These are phyloP conservation scores for Siderastrea radians DNA, from an alignment of 92 coral and sea anemone genomes.

Conservation along the genomic window DNA sequence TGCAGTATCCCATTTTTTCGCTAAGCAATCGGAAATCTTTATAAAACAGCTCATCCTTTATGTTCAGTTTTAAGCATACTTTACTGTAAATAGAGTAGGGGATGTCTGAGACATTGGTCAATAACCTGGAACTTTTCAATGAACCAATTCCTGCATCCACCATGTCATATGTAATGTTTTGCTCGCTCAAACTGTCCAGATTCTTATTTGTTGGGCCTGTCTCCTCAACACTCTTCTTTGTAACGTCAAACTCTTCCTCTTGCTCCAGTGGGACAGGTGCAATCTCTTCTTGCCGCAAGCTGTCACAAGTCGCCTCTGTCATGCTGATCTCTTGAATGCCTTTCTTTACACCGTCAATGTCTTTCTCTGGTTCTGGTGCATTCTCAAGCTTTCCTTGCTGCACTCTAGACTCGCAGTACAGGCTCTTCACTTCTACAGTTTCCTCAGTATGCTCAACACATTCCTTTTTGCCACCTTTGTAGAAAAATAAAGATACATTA, in stretches of 20 bases:
- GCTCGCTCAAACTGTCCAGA: not conserved
- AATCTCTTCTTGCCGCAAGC: not conserved
- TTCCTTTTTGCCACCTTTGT: not conserved
- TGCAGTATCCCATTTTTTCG: constrained; percentile 28
- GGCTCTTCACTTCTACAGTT: not conserved
- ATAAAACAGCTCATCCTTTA: not conserved
- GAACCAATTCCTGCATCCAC: not conserved
- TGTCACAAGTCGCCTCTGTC: too few species aligned
- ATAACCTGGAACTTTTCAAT: not conserved
- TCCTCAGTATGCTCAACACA: constrained; percentile 16
- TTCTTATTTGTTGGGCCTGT: not conserved
- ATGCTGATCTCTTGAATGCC: not conserved
- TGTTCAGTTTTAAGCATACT: constrained; percentile 10
- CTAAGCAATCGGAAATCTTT: constrained; percentile 59
- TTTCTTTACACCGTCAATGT: not conserved
- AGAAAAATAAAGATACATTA: not conserved
- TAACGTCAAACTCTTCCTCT: not conserved
- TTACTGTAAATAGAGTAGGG: not conserved
- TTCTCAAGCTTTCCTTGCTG: not conserved
- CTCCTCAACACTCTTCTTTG: not conserved
- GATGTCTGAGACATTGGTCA: not conserved
- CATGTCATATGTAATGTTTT: not conserved
- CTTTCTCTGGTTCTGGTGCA: not conserved
- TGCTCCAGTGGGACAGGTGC: not conserved
- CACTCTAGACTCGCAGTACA: not conserved